Base-by-base conservation (phyloP, 2,113 vertebrate species). In the Pitta sordida region DNA sequence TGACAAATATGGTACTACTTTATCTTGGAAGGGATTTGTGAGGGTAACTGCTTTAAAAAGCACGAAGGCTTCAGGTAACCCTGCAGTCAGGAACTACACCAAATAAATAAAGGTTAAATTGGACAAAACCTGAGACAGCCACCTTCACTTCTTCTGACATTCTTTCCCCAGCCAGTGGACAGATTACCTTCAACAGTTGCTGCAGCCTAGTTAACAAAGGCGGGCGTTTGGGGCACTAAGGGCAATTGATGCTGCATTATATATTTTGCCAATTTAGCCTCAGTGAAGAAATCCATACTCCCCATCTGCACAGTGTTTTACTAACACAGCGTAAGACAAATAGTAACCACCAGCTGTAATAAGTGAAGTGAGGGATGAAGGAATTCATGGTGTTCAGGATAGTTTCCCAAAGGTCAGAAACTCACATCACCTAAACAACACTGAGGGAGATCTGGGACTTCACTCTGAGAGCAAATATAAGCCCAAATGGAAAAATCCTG, bases 261-360 rank as follows among this genome's bases (percentile, higher is more conserved):
- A 94, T 88, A 88, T 95, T 94, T 96, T 93, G 82, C 79, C 95
- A 96, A 93, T 96, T 94, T 96, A 96, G 93, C 55, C 91, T 95
- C 87, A 67, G 79, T 67, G 93, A 96, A 95, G 90, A 95, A 96
- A 96, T 96, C 91, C 81, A 93, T 95, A 94, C 91, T 96, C 88
- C 85, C 94, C 77, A 88, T 90, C 90, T 95, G 85, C 53, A 71
- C 80, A 22, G 85, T 78, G 90, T 90, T 96, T 94, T 96, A 94
- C 94, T 91, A 96, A 86, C 94, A 69, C 88, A 96, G 91, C 91
- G 39, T 85, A 94, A 94, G 95, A 95, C 94, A 96, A 96, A 95
- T 51, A 93, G 75, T 88, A 94, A 94, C 91, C 69, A 94, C 80
- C 49, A 81, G 88, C 83, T 95, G 87, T 76, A 96, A 92, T 93